A percentile compares a stretch with the other conserved stretches of the same genome.
These are phyloP conservation scores for Heteractis magnifica DNA, from an alignment of 92 coral and sea anemone genomes.

Conservation along the genomic window DNA sequence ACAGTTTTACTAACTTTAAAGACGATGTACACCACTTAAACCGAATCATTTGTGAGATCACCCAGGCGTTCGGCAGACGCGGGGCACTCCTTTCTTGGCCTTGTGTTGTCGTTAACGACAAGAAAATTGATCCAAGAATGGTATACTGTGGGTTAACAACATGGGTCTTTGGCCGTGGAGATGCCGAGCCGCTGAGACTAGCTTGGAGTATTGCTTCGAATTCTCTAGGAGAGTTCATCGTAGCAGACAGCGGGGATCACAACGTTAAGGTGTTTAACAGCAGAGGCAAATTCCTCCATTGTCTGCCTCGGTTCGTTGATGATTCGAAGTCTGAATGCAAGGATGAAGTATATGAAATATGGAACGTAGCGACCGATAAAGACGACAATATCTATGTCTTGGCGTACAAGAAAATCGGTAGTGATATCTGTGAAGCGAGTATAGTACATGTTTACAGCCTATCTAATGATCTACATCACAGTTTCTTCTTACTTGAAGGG, in stretches of 20 bases:
- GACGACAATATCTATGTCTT: constrained; percentile 29
- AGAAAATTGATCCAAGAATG: background rate
- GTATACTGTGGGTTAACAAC: background rate
- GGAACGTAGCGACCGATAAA: constrained; percentile 33
- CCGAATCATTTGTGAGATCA: background rate
- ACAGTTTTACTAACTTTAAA: constrained; percentile 5
- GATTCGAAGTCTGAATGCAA: background rate
- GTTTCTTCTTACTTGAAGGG: background rate
- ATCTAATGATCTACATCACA: background rate
- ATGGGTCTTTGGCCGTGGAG: background rate
- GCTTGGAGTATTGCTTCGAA: constrained; percentile 40
- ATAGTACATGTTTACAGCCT: background rate
- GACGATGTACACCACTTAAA: background rate
- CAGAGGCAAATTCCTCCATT: constrained; percentile 34
- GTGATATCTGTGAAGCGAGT: background rate
- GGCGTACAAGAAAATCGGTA: background rate
- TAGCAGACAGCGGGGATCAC: constrained; percentile 40
- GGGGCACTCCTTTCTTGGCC: background rate
- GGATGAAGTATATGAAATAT: constrained; percentile 2
- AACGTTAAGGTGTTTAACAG: constrained; percentile 44
- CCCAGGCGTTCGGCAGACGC: background rate
- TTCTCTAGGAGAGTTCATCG: constrained; percentile 35
- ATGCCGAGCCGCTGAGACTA: constrained; percentile 19
- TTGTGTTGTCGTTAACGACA: background rate
- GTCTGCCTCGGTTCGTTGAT: constrained; percentile 7